These are phyloP conservation scores for Nebria ingens DNA, from an alignment of 1,140 invertebrate species.

Conservation along the genomic window DNA sequence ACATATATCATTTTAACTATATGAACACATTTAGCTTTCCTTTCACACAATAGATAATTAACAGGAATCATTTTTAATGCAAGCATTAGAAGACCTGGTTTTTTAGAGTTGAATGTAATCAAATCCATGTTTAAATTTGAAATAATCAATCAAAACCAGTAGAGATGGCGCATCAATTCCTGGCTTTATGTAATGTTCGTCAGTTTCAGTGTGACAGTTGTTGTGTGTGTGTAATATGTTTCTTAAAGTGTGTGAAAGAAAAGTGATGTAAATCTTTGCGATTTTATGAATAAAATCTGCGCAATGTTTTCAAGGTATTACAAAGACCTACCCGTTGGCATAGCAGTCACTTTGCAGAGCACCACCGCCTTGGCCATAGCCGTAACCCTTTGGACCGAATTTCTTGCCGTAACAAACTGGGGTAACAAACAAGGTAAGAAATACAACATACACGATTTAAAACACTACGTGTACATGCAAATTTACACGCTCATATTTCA, in stretches of 20 bases:
- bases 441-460: conserved; percentile 14
- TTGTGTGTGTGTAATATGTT: no score
- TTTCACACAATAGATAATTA: no score
- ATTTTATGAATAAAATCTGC: no score
- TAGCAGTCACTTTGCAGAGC: conserved; percentile 77
- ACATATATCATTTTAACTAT: no score
- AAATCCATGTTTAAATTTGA: not conserved
- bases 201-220: no score
- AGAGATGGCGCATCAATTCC: no score
- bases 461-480: conserved; percentile 1
- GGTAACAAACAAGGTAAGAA: conserved; percentile 23
- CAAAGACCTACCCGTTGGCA: conserved; percentile 53
- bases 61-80: not conserved
- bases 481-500: not conserved
- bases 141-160: no score
- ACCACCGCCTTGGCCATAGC: conserved; percentile 84
- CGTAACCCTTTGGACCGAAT: conserved; percentile 90
- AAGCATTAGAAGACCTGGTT: not conserved
- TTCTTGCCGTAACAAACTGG: conserved; percentile 87
- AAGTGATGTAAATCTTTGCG: no score
- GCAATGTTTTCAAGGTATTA: not conserved
- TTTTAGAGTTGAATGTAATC: no score
- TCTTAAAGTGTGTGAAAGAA: no score
- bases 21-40: no score
- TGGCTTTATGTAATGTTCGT: no score